Base-by-base conservation (phyloP, 2,888 invertebrate species). In the Stomorhina lunata region DNA sequence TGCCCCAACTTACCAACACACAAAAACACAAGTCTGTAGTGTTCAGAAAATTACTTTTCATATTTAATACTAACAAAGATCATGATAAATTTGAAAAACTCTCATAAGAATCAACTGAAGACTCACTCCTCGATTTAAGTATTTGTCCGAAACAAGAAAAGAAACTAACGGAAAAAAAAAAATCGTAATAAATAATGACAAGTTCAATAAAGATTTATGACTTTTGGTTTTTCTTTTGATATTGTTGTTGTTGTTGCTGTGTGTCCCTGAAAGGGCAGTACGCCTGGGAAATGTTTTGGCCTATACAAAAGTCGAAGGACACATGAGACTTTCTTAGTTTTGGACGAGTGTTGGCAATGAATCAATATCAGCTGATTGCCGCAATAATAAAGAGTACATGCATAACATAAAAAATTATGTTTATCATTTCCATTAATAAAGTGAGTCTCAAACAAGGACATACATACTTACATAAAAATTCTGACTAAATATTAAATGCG, bases 181-280 rank as follows among this genome's bases (percentile, higher is more conserved):
- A 50, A 84, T 87, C 86, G 86, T 88, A 89, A 90, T 91, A 91
- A 91, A 91, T 91, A 90, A 90, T 89, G 88, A 88, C 89, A 88
- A 87, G 84, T 88, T 88, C 88, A 88, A 90, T 89, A 88, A 90
- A 91, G 91, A 91, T 90, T 91, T 91, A 91, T 91, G 87, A 87
- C 87, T 86, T 86, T 80, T 84, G 73, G 72, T 80, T 72, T 73
- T 59, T 50, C 66, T 71, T 37, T 34, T 79, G 43, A 34, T 69
- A 48, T 73, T 61, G n/a, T 37, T 37, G 15, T 17, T 34, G 15
- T 45, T 40, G 22, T 59, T 34, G 43, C 17, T 71, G 75, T 66
- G 25, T 53, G 53, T 55, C 27, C 68, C 27, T 53, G 80, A 78
- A 69, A 50, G 69, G 50, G 65, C 79, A 81, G 80, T 80, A 84